Conservation (phyloP, 2,888 invertebrate genomes). For the Troilus luridus region DNA sequence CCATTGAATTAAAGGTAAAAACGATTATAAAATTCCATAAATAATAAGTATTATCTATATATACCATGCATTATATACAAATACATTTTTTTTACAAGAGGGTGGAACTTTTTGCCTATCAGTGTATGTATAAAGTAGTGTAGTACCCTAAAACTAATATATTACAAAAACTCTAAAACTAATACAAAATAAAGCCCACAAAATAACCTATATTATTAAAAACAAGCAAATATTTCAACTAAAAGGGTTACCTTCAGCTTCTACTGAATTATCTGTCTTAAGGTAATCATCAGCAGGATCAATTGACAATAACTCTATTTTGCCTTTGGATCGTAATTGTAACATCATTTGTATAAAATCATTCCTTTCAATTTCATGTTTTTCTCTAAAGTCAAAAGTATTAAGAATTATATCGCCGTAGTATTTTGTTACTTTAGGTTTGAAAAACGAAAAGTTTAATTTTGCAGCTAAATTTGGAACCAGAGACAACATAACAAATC, state of each 20-base stretch:
- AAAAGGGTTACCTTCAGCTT: conserved; percentile 17
- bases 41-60: too few species aligned
- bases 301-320: conserved; percentile 18
- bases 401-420: conserved; percentile 50
- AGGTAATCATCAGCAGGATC: conserved; percentile 46
- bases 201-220: too few species aligned
- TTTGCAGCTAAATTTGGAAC: conserved; percentile 46
- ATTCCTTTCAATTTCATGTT: conserved; percentile 48
- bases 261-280: neutral
- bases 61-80: too few species aligned
- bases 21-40: too few species aligned
- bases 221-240: neutral
- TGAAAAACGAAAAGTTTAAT: conserved; percentile 45
- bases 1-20: too few species aligned
- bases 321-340: conserved; percentile 53
- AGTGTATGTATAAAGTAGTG: too few species aligned
- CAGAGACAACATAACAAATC: conserved; percentile 21
- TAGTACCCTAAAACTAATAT: too few species aligned
- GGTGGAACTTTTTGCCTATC: too few species aligned
- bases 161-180: too few species aligned
- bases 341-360: conserved; percentile 58
- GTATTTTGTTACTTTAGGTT: conserved; percentile 46
- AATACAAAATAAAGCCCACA: too few species aligned
- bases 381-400: conserved; percentile 26
- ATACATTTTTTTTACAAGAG: too few species aligned